Conservation (phyloP, 2,888 invertebrate genomes). For the Meta bourneti region DNA sequence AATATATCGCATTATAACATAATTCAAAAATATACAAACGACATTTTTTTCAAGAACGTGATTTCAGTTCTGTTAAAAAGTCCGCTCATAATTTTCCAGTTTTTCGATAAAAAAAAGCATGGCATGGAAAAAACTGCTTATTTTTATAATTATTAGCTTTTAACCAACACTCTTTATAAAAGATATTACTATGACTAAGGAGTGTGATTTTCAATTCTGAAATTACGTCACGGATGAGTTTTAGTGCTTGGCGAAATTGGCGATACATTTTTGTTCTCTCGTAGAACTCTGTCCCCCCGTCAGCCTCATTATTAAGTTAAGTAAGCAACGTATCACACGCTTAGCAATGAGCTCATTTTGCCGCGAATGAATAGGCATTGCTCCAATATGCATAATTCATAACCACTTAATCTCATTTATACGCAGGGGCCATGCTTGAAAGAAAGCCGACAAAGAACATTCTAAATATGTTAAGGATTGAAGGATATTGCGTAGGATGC, state of each 20-base stretch:
- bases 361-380: constrained; percentile 67
- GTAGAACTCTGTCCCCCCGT: not conserved
- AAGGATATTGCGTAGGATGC: constrained; percentile 26
- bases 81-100: too few species aligned
- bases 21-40: too few species aligned
- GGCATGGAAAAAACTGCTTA: too few species aligned
- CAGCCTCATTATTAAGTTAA: constrained; percentile 60
- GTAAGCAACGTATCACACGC: constrained; percentile 44
- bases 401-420: constrained; percentile 72
- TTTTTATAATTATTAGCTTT: too few species aligned
- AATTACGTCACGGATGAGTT: too few species aligned
- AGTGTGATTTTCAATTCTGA: too few species aligned
- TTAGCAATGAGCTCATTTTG: constrained; percentile 66
- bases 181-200: too few species aligned
- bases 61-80: too few species aligned
- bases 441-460: constrained; percentile 69
- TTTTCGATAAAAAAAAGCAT: too few species aligned
- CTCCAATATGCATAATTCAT: constrained; percentile 69
- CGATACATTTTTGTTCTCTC: constrained; percentile 19
- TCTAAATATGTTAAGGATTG: constrained; percentile 56
- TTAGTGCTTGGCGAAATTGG: constrained; percentile 30
- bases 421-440: constrained; percentile 47
- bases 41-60: too few species aligned
- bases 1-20: too few species aligned
- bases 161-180: too few species aligned